A percentile compares a stretch with the other conserved stretches of the same genome.
phyloP scores from a whole-genome alignment of 2,888 invertebrate genomes.

The Tipula helvola region DNA sequence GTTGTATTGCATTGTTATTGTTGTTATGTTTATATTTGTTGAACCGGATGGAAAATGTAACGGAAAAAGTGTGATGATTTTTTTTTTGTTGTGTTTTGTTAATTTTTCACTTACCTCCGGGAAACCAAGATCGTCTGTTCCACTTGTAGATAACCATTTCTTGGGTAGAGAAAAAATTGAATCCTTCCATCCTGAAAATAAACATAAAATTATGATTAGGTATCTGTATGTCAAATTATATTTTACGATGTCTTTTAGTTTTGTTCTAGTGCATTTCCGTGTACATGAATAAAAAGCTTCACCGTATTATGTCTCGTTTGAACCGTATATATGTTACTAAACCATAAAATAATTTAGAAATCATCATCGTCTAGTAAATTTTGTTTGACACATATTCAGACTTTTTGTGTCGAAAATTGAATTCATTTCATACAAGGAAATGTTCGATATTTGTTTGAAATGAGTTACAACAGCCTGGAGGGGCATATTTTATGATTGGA shows the following conservation, averaged over 20 bases:
- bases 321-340: too few relatives aligned
- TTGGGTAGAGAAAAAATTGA: conserved; percentile 58
- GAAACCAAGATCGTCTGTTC: conserved; percentile 35
- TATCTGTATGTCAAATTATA: not conserved
- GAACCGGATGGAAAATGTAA: not conserved
- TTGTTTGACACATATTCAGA: too few relatives aligned
- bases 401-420: too few relatives aligned
- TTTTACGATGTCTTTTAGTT: not conserved
- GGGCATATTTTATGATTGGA: too few relatives aligned
- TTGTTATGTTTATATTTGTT: not conserved
- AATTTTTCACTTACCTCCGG: conserved; percentile 31
- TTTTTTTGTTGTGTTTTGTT: not conserved
- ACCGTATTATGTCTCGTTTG: too few relatives aligned
- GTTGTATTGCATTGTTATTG: not conserved
- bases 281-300: too few relatives aligned
- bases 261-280: too few relatives aligned
- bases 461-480: too few relatives aligned
- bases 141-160: conserved; percentile 46
- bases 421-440: too few relatives aligned
- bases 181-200: conserved; percentile 57
- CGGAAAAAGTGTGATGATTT: not conserved
- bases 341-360: too few relatives aligned
- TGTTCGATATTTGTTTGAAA: too few relatives aligned
- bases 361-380: too few relatives aligned
- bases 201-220: not conserved